Evolutionary conservation across 2,888 invertebrate genomes (phyloP), one percentile per base, ranked within the genome.

Genomic region (Cryptocephalus moraei): DNA sequence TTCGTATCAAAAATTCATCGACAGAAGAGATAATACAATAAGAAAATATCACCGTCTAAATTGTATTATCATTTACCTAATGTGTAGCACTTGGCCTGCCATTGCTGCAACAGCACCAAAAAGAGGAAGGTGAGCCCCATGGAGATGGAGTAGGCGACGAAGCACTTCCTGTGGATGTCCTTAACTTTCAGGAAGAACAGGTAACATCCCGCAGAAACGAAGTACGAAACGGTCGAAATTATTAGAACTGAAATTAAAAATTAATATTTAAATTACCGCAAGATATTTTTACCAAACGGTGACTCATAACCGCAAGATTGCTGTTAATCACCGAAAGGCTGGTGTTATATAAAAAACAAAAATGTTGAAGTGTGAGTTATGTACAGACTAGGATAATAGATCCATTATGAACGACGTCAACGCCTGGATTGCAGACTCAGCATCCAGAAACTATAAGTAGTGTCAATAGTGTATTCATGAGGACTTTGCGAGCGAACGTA

Each of bases 81-180:
- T 33, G 57, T 40, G 9, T 44, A 53, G 46, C 68, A 68, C 1
- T 53, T 52, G 1, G n/a, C 44, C 32, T 53, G 50, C 10, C 55
- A 48, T 14, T 56, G 51, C 46, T 65, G 64, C 10, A 63, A 55
- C 4, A 61, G 47, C 6, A 60, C 59, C 41, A 68, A 46, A 38
- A 55, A 59, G 1, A 63, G 46, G 52, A 65, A 67, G 6, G 63
- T 60, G 1, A 60, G 32, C 9, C 56, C 58, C 66, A 66, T 66
- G 1, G 58, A 59, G 1, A 51, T 31, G 0, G 60, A 53, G 46
- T 63, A 67, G 10, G 56, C 57, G 31, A 62, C 51, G 33, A 67
- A 58, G 44, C 62, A 65, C 42, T 59, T 60, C 39, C 62, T 63
- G 46, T 64, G 57, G 8, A 62, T 52, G 34, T 63, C 53, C 46